Conservation (phyloP, 2,888 invertebrate species). For the Drosophila acutilabella region DNA sequence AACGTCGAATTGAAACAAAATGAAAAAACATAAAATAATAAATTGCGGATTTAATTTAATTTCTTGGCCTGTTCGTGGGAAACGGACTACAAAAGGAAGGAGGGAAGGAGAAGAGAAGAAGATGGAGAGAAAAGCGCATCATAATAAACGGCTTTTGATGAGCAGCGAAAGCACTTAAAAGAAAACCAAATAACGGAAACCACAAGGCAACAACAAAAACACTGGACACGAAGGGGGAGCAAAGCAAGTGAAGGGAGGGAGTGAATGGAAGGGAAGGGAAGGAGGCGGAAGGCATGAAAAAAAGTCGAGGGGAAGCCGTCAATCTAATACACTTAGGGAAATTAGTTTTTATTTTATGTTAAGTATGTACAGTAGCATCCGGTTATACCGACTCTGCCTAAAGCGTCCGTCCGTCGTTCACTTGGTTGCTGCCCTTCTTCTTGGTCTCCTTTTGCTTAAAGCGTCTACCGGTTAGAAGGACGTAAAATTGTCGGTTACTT, state of each 20-base stretch:
- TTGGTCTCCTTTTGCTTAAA: too few species aligned
- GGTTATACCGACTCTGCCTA: too few species aligned
- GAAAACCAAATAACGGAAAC: slow-evolving; percentile 35
- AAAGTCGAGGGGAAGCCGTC: not conserved
- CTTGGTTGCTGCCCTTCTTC: too few species aligned
- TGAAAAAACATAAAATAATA: slow-evolving; percentile 68
- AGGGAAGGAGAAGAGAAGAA: not conserved
- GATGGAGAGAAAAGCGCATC: slow-evolving; percentile 51
- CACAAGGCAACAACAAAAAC: slow-evolving; percentile 37
- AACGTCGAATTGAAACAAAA: slow-evolving; percentile 44
- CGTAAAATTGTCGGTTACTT: too few species aligned
- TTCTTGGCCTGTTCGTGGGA: slow-evolving; percentile 42
- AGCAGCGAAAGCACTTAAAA: slow-evolving; percentile 58
- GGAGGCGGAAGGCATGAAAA: not conserved
- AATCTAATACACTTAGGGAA: not conserved
- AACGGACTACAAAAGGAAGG: slow-evolving; percentile 11
- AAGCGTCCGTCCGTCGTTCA: too few species aligned
- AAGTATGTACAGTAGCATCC: too few species aligned
- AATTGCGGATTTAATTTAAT: slow-evolving; percentile 77
- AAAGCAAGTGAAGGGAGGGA: not conserved
- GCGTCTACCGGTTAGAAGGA: too few species aligned
- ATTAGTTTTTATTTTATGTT: too few species aligned
- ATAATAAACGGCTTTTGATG: slow-evolving; percentile 77
- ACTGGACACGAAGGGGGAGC: not conserved
- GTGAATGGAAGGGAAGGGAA: not conserved